phyloP scores from a whole-genome alignment of 2,797 vertebrate genomes.

The Enteromius afrohamiltoni region DNA sequence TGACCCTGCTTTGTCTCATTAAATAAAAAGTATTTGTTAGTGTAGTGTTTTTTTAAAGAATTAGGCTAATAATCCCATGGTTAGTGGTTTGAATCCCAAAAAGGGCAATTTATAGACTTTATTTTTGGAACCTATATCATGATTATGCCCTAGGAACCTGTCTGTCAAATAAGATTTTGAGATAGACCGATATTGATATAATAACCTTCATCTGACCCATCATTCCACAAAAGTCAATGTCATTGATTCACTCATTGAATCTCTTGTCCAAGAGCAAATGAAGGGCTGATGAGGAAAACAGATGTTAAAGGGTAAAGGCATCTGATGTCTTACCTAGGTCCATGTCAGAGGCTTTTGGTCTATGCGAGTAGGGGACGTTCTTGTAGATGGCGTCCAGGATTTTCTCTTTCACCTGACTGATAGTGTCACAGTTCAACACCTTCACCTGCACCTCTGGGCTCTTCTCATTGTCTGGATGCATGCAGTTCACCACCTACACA shows the following conservation, averaged over 20 bases:
- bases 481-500: constrained; percentile 91
- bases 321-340: constrained; percentile 85
- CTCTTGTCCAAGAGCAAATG: background rate
- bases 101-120: background rate
- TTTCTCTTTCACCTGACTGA: constrained; percentile 98
- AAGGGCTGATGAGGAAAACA: background rate
- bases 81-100: background rate
- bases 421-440: constrained; percentile 95
- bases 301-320: constrained; percentile 1
- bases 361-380: constrained; percentile 93
- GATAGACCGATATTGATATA: background rate
- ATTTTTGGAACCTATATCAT: background rate
- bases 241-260: background rate
- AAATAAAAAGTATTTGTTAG: background rate
- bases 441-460: constrained; percentile 95
- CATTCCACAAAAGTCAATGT: background rate
- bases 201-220: background rate
- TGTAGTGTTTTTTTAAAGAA: background rate
- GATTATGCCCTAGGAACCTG: background rate
- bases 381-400: constrained; percentile 98
- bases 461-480: constrained; percentile 94
- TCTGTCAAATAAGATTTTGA: background rate
- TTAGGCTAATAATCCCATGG: constrained; percentile 10
- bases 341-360: constrained; percentile 96
- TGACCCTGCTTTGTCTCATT: background rate